Percentiles rank a stretch among this genome's conserved stretches.
Evolutionary conservation across 2,113 vertebrate genomes (phyloP).

Genomic region (Pomatostomus ruficeps): DNA sequence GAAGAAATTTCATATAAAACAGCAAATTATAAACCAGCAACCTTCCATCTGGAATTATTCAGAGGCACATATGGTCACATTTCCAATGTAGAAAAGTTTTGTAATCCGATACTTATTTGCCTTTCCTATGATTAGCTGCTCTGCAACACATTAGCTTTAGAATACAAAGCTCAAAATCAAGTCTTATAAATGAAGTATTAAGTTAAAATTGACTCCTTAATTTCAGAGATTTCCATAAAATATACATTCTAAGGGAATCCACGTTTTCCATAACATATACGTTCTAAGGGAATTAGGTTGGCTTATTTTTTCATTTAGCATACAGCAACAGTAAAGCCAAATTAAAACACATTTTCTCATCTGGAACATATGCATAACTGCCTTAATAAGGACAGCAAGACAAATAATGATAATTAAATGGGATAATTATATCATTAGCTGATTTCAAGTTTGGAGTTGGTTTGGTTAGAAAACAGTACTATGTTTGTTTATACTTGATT

Average conservation of each 20-base stretch:
- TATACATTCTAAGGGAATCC: neutral
- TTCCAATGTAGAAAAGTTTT: conserved; percentile 41
- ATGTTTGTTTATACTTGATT: neutral
- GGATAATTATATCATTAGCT: neutral
- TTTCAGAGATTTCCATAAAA: neutral
- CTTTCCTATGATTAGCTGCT: conserved; percentile 8
- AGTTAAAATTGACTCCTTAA: neutral
- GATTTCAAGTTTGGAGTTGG: neutral
- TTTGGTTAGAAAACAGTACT: neutral
- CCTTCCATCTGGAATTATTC: conserved; percentile 73
- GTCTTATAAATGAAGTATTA: neutral
- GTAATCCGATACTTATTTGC: conserved; percentile 43
- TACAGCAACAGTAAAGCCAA: neutral
- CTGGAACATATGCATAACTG: neutral
- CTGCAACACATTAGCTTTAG: neutral
- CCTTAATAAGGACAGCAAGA: neutral
- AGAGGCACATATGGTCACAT: conserved; percentile 44
- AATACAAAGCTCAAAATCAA: neutral
- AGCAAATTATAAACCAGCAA: conserved; percentile 32
- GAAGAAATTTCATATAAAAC: conserved; percentile 52
- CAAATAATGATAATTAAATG: neutral
- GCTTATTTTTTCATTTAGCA: neutral
- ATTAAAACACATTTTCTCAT: neutral
- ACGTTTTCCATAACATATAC: neutral
- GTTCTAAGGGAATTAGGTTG: neutral